A percentile compares a stretch with the other conserved stretches of the same genome.
Evolutionary conservation across 1,140 invertebrate genomes (phyloP).

Genomic region (Nephila pilipes): DNA sequence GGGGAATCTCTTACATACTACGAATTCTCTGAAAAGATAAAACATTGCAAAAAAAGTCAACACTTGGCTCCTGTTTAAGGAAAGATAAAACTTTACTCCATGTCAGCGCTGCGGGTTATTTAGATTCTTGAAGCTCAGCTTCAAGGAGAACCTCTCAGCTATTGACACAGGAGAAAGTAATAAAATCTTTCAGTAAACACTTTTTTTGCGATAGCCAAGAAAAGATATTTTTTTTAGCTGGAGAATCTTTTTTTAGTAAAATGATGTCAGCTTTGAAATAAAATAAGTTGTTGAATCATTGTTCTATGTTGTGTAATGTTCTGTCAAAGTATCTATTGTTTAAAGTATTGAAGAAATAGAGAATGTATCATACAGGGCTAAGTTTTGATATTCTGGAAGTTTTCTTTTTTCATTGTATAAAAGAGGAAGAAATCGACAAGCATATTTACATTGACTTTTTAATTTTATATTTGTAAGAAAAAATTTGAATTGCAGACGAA

Average conservation of each 20-base stretch:
- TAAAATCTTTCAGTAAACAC: not conserved
- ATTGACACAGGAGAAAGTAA: constrained; percentile 34
- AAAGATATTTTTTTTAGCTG: not conserved
- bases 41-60: not conserved
- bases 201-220: not conserved
- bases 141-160: not conserved
- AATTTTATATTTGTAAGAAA: too few relatives aligned
- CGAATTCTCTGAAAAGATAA: not conserved
- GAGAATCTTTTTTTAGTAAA: not conserved
- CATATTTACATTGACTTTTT: too few relatives aligned
- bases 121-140: constrained; percentile 11
- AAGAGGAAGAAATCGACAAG: too few relatives aligned
- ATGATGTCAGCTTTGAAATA: not conserved
- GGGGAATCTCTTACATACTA: not conserved
- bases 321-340: too few relatives aligned
- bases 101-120: constrained; percentile 55
- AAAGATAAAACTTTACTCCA: constrained; percentile 58
- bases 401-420: too few relatives aligned
- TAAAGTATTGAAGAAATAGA: too few relatives aligned
- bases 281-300: not conserved
- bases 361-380: too few relatives aligned
- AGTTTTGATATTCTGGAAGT: too few relatives aligned
- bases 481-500: too few relatives aligned
- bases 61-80: not conserved
- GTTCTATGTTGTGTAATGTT: too few relatives aligned